Base-by-base conservation (phyloP, 2,113 vertebrate genomes). In the Emydura subglobosa region DNA sequence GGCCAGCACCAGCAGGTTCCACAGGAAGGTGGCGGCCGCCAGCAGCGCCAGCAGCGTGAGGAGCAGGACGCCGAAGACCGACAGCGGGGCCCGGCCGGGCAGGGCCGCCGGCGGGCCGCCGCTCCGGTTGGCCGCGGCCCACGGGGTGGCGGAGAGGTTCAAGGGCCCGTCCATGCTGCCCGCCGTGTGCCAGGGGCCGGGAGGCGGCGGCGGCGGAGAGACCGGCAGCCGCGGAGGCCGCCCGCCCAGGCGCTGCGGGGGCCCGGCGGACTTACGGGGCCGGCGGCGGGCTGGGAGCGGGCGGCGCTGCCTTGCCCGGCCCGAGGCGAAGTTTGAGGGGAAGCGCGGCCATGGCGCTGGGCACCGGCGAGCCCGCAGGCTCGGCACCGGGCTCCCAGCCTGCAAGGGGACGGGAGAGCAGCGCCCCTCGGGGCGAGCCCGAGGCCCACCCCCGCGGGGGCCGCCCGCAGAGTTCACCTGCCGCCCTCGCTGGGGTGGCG, bases 1-100 rank as follows among this genome's bases (percentile, higher is more conserved):
- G 61, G 99, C 98, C 95, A 99, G 98, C 31, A 99, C 99, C 93
- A 99, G 96, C 79, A 99, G 93, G 95, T 99, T 99, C 99, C 99
- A 99, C 68, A 99, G 97, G 29, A 99, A 99, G 0, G 99, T 99
- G 87, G 99, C 99, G 47, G 98, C 98, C 86, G 98, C 99, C 95
- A 99, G 97, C 97, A 99, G 98, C 51, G 99, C 99, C 94, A 99
- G 92, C 68, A 99, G 91, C 7, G 99, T 99, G 39, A 99, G 98
- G 1, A 99, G 98, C 42, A 99, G 98, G 59, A 99, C 99, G 4
- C 98, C 98, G 97, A 99, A 99, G 47, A 99, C 97, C 0, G 99
- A 99, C 5, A 99, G 98, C 2, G 97, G 98, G 1, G 25, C 78
- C 24, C 5, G 44, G 55, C 47, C 55, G 84, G 94, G 0, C 59